These are phyloP conservation scores for Bombyx huttoni DNA, from an alignment of 2,888 invertebrate genomes.

Conservation along the genomic window DNA sequence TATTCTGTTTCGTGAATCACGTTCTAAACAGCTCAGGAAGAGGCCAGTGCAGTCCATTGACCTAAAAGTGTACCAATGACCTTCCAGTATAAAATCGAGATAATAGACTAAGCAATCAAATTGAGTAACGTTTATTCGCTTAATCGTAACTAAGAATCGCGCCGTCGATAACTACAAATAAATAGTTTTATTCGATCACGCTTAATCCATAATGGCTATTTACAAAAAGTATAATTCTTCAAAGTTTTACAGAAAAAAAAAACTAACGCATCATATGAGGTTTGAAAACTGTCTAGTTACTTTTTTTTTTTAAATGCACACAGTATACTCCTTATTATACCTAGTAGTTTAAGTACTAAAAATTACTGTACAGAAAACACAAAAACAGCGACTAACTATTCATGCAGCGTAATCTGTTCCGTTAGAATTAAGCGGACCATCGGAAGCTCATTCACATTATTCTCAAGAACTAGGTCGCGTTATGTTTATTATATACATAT, in stretches of 20 bases:
- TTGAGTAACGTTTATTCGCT: background rate
- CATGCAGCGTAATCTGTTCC: conserved; percentile 11
- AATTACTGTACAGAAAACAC: conserved; percentile 3
- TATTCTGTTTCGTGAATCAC: background rate
- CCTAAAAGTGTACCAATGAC: background rate
- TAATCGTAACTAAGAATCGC: too few species aligned
- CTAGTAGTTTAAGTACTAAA: too few species aligned
- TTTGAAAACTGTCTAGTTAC: too few species aligned
- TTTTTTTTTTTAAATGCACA: too few species aligned
- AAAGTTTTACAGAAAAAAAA: too few species aligned
- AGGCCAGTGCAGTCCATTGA: background rate
- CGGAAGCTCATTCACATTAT: conserved; percentile 13
- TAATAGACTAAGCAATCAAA: background rate
- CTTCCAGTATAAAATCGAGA: background rate
- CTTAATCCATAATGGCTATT: too few species aligned
- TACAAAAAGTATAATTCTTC: too few species aligned
- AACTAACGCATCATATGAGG: too few species aligned
- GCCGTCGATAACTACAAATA: too few species aligned
- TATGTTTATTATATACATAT: conserved; percentile 28
- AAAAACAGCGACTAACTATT: conserved; percentile 15
- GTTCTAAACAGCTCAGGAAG: background rate
- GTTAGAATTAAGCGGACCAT: conserved; percentile 3
- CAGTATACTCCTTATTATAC: too few species aligned
- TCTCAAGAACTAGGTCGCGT: conserved; percentile 20
- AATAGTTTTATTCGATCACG: too few species aligned